These are phyloP conservation scores for Acanthurus tractus DNA, from an alignment of 2,797 vertebrate genomes.

Conservation along the genomic window DNA sequence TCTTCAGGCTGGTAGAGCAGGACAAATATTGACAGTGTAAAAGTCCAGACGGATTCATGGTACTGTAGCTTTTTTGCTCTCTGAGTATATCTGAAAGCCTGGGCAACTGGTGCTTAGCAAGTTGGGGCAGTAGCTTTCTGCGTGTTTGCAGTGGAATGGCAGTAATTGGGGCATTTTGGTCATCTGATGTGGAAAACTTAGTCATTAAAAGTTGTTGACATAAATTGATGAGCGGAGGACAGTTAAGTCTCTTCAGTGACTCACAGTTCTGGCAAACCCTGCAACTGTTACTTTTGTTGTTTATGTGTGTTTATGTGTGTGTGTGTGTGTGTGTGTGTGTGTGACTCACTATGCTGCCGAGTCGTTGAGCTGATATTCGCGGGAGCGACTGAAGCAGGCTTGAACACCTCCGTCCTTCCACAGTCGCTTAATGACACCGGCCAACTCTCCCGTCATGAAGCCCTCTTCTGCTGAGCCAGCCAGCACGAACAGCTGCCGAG, in stretches of 20 bases:
- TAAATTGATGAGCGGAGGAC: slow-evolving; percentile 12
- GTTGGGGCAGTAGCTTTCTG: slow-evolving; percentile 15
- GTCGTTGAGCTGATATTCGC: slow-evolving; percentile 99
- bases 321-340: slow-evolving; percentile 22
- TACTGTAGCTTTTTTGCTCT: slow-evolving; percentile 19
- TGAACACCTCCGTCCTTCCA: slow-evolving; percentile 98
- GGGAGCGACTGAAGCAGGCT: slow-evolving; percentile 96
- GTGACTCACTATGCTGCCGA: slow-evolving; percentile 96
- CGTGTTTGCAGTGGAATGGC: slow-evolving; percentile 28
- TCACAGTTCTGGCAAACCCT: slow-evolving; percentile 20
- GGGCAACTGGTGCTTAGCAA: background rate
- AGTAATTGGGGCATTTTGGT: slow-evolving; percentile 14
- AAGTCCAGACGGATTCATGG: slow-evolving; percentile 56
- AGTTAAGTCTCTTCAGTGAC: slow-evolving; percentile 35
- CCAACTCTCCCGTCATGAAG: slow-evolving; percentile 97
- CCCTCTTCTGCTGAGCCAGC: slow-evolving; percentile 97
- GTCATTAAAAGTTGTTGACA: slow-evolving; percentile 34
- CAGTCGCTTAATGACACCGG: slow-evolving; percentile 96
- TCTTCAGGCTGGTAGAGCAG: slow-evolving; percentile 29
- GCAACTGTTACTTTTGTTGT: slow-evolving; percentile 29
- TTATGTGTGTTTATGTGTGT: slow-evolving; percentile 22
- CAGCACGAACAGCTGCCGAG: slow-evolving; percentile 95
- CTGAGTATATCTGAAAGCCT: slow-evolving; percentile 7
- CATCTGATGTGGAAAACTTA: slow-evolving; percentile 15
- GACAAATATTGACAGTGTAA: slow-evolving; percentile 80